Base-by-base conservation (phyloP, 2,888 invertebrate species). In the Choreutis nemorana region DNA sequence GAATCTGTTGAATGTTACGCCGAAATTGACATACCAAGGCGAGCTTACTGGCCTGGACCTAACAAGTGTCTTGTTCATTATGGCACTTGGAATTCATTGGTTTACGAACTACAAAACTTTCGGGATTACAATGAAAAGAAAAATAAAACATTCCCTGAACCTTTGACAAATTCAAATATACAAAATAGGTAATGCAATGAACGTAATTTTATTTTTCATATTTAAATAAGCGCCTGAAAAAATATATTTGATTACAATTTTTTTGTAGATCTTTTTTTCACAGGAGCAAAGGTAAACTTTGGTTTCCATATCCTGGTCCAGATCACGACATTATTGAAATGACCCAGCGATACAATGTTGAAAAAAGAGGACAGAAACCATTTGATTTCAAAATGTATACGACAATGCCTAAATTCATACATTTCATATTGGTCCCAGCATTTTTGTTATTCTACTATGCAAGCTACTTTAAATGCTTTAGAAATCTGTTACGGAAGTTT, bases 31-130 rank as follows among this genome's bases (percentile, higher is more conserved):
- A 40, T 67, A 27, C 63, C 66, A n/a, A 52, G 47, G 30, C 37
- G 52, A 26, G 47, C 54, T 2, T 55, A 56, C 27, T 34, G 55
- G 4, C 60, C 60, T 3, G 53, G 57, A 3, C 41, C 44, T 3
- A 42, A 46, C 23, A 51, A 52, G 22, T 45, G 50, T 11, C 14
- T 66, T 2, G 34, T 62, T 3, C 59, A 66, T 30, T 57, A 48
- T 25, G 66, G 66, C 5, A 66, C 67, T 1, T 66, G 64, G 66
- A 49, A 49, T 8, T 63, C 63, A 0, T 31, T 63, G 6, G 53
- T 66, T 1, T 39, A 57, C 20, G 62, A 55, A 16, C 26, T 65
- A 24, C 34, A 45, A 7, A 53, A 54, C 15, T 44, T 48, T 7
- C 43, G 43, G 29, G 35, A 55, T 2, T 56, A 53, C 28, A 32